phyloP scores from a whole-genome alignment of 2,113 vertebrate genomes.

The Odontesthes bonariensis region DNA sequence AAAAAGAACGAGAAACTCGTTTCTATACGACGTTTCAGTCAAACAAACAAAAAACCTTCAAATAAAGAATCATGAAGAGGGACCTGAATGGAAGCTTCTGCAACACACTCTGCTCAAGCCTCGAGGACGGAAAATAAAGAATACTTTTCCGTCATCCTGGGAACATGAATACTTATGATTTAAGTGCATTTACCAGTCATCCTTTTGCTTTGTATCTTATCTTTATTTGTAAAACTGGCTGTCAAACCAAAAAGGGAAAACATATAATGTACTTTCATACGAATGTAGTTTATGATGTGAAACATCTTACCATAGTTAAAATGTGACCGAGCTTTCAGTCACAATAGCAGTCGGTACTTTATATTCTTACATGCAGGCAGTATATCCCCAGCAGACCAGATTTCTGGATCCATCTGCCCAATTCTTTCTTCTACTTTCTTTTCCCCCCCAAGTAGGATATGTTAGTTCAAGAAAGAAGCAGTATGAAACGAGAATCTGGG shows the following conservation, averaged over 20 bases:
- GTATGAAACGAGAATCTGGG: not conserved
- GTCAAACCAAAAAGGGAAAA: not conserved
- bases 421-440: not conserved
- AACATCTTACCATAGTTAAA: no score
- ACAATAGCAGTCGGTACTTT: no score
- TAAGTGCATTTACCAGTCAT: not conserved
- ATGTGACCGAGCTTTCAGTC: no score
- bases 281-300: no score
- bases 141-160: not conserved
- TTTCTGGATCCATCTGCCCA: not conserved
- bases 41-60: not conserved
- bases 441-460: no score
- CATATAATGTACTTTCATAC: not conserved
- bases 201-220: not conserved
- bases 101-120: no score
- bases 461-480: slow-evolving; percentile 1
- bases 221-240: not conserved
- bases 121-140: no score
- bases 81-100: no score
- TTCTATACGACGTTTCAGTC: not conserved
- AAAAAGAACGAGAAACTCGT: not conserved
- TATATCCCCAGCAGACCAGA: not conserved
- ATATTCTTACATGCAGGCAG: not conserved
- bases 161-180: not conserved
- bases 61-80: not conserved